Evolutionary conservation across 2,888 invertebrate genomes (phyloP).

Genomic region (Lumbricus terrestris): DNA sequence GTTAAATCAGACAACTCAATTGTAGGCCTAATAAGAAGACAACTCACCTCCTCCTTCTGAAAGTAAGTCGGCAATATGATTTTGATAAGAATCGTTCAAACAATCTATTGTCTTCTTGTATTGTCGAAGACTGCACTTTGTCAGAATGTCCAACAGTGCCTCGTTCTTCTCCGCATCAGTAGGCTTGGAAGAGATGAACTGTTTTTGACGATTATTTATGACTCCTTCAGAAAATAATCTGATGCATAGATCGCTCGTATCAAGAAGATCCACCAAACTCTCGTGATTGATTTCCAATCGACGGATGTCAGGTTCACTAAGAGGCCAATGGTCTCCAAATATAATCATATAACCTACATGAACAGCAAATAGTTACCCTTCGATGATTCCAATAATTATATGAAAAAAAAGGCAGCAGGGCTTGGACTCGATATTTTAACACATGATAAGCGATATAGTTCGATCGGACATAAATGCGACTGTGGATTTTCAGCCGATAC

Average conservation of each 20-base stretch:
- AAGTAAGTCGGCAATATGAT: neutral
- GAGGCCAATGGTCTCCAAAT: neutral
- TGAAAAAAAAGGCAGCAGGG: no score
- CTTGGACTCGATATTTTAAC: no score
- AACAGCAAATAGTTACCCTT: neutral
- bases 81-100: neutral
- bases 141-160: neutral
- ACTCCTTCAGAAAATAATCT: neutral
- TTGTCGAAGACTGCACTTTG: neutral
- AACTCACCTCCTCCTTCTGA: neutral
- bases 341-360: neutral
- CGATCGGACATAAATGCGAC: no score
- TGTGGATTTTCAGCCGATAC: no score
- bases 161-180: neutral
- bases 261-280: constrained; percentile 3
- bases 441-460: no score
- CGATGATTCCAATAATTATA: no score
- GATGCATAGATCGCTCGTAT: neutral
- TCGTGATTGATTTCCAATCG: neutral
- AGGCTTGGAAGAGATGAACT: neutral
- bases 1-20: no score
- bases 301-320: neutral
- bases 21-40: neutral
- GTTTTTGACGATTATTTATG: neutral
- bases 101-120: neutral